phyloP scores from a whole-genome alignment of 2,888 invertebrate species.

The Keiferia lycopersicella region DNA sequence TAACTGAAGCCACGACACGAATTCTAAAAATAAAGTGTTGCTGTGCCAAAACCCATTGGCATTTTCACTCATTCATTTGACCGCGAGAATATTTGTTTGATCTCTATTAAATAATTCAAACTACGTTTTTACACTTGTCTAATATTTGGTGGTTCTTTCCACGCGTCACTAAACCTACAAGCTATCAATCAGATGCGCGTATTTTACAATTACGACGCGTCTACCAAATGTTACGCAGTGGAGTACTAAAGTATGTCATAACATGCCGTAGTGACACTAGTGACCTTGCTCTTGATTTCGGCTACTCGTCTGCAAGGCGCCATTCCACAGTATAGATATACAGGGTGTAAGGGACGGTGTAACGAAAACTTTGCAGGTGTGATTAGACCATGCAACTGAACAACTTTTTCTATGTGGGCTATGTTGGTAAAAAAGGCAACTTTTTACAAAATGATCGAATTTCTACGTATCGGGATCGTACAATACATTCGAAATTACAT shows the following conservation, averaged over 20 bases:
- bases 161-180: not conserved
- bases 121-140: not conserved
- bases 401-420: too few relatives aligned
- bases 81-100: too few relatives aligned
- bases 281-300: conserved; percentile 55
- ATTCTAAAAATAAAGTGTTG: not conserved
- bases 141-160: not conserved
- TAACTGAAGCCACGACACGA: not conserved
- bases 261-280: conserved; percentile 37
- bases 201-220: not conserved
- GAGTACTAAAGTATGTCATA: conserved; percentile 5
- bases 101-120: not conserved
- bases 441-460: too few relatives aligned
- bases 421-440: too few relatives aligned
- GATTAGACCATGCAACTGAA: too few relatives aligned
- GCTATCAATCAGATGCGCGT: conserved; percentile 9
- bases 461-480: too few relatives aligned
- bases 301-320: conserved; percentile 36
- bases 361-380: too few relatives aligned
- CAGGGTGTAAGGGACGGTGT: too few relatives aligned
- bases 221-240: not conserved
- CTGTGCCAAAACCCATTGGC: not conserved
- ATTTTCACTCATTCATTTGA: not conserved
- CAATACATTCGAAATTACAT: too few relatives aligned
- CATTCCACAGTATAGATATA: too few relatives aligned